Conservation (phyloP, 2,888 invertebrate species). For the Linnaemya tessellans region DNA sequence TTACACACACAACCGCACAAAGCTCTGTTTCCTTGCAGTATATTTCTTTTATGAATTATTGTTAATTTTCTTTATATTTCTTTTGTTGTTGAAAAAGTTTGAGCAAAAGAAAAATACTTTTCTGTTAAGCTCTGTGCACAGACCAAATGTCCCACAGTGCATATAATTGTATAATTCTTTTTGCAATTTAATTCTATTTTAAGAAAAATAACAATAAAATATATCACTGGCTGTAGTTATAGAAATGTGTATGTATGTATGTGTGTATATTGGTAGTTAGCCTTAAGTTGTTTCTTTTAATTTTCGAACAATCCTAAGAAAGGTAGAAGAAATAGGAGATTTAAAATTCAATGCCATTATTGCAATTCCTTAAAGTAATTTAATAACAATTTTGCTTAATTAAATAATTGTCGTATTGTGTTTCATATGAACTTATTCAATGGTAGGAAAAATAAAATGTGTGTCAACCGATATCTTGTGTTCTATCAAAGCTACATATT, state of each 20-base stretch:
- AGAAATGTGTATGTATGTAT: too few relatives aligned
- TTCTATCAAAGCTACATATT: too few relatives aligned
- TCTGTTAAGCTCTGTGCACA: slow-evolving; percentile 14
- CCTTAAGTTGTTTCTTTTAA: neutral
- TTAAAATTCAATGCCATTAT: too few relatives aligned
- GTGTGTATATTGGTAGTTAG: neutral
- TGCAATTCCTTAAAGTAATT: too few relatives aligned
- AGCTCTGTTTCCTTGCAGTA: neutral
- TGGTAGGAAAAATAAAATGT: too few relatives aligned
- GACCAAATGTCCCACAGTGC: slow-evolving; percentile 54
- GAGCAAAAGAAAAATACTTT: neutral
- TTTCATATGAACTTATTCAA: too few relatives aligned
- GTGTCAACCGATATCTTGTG: too few relatives aligned
- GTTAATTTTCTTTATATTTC: slow-evolving; percentile 39
- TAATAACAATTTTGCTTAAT: too few relatives aligned
- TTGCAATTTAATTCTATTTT: slow-evolving; percentile 43
- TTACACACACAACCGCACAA: neutral
- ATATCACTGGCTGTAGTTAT: neutral
- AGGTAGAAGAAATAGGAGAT: too few relatives aligned
- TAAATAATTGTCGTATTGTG: too few relatives aligned
- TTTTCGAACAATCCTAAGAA: too few relatives aligned
- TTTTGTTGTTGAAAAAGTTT: neutral
- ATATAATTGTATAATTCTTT: slow-evolving; percentile 58
- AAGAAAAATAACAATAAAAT: neutral
- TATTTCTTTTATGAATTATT: slow-evolving; percentile 53